Conservation (phyloP, 2,797 vertebrate species). For the Arrhamphus sclerolepis region DNA sequence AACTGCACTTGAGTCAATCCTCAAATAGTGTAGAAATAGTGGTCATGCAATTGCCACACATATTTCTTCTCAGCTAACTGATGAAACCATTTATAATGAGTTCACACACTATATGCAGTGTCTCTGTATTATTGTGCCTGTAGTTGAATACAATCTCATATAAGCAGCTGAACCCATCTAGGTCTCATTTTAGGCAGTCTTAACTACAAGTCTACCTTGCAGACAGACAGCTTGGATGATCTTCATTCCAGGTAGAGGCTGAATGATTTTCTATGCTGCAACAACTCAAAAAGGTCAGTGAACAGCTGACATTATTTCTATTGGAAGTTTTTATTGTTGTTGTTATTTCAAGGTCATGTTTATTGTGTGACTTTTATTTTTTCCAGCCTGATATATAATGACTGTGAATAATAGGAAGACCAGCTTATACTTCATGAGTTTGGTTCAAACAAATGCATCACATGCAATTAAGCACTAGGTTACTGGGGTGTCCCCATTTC, state of each 20-base stretch:
- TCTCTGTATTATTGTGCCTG: no score
- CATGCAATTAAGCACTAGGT: conserved; percentile 22
- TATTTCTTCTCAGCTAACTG: no score
- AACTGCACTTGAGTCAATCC: no score
- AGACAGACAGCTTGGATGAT: conserved; percentile 29
- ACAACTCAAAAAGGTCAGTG: conserved; percentile 39
- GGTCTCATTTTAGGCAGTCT: no score
- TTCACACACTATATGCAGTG: no score
- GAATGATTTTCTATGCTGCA: conserved; percentile 40
- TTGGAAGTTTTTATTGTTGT: conserved; percentile 29
- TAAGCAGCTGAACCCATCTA: no score
- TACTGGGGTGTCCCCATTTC: conserved; percentile 51
- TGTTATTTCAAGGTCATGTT: no score
- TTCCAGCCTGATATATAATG: neutral
- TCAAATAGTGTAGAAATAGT: no score
- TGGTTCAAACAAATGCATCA: conserved; percentile 35
- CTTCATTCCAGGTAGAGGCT: conserved; percentile 53
- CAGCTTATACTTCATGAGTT: conserved; percentile 14
- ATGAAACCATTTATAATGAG: no score
- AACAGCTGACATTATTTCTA: conserved; percentile 47
- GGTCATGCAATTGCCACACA: no score
- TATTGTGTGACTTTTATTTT: neutral
- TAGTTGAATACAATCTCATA: no score
- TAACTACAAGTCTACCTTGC: no score
- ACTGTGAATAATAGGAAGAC: conserved; percentile 16